Base-by-base conservation (phyloP, 1,140 invertebrate genomes). In the Cataglyphis hispanica region DNA sequence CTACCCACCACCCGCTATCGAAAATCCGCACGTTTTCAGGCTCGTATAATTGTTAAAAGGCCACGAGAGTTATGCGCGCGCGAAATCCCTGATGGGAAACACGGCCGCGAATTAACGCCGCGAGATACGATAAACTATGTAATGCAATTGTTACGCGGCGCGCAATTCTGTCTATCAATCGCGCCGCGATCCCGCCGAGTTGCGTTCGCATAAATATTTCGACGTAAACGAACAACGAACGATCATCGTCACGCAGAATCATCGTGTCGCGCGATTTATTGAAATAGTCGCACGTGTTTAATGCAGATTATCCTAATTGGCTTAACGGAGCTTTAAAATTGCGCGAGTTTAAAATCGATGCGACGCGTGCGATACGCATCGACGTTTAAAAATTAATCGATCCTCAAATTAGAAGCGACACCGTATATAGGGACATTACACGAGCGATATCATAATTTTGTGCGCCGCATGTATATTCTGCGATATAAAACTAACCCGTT, bases 121-220 rank as follows among this genome's bases (percentile, higher is more conserved):
- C 77, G 43, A 43, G 61, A 61, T 50, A 50, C 63, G 75, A 86
- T 70, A 80, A 75, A 69, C 61, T 50, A 46, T 43, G 25, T 81
- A 67, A 83, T 53, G 78, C 78, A 83, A 83, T 83, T 74, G 37
- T 37, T 22, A 37, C 6, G 25, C 6, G 2, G 25, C 37, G 37
- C 53, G 19, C 78, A 61, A 83, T 83, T 74, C 67, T 43, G 60
- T 74, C 67, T 60, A 34, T 16, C 37, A 72, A 61, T 83, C 53
- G n/a, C 25, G 37, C 53, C 66, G 50, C 78, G 78, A 61, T 67
- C 37, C 53, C 40, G 75, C 58, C 50, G 37, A 53, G 53, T 43
- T 37, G 25, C 76, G 13, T 5, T 19, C 31, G 76, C 43, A 53
- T 69, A 46, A 74, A 61, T 43, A 40, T 56, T 50, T 60, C 11